Conservation (phyloP, 2,113 vertebrate genomes). For the Hipposideros armiger region DNA sequence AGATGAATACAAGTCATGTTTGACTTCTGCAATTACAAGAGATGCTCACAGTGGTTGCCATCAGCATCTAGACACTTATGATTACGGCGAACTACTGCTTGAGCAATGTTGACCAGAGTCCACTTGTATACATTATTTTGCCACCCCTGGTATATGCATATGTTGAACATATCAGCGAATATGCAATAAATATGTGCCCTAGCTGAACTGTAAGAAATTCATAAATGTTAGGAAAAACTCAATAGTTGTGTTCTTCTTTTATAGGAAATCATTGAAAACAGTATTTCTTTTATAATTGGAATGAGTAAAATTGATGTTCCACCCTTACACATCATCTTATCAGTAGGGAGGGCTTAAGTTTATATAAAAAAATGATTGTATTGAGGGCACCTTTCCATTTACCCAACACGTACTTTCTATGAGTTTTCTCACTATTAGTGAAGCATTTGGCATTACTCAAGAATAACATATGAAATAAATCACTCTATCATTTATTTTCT, state of each 20-base stretch:
- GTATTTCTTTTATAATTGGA: background rate
- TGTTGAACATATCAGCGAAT: background rate
- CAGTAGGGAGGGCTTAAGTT: background rate
- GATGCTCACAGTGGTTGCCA: too few relatives aligned
- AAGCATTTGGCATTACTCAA: constrained; percentile 1
- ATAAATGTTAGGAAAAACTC: background rate
- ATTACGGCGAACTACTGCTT: too few relatives aligned
- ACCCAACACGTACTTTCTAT: background rate
- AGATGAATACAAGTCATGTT: too few relatives aligned
- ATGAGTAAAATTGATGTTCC: background rate
- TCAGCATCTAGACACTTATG: too few relatives aligned
- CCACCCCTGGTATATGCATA: too few relatives aligned
- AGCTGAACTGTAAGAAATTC: background rate
- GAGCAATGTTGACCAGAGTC: too few relatives aligned
- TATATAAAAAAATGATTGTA: background rate
- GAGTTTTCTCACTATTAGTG: background rate
- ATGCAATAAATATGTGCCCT: background rate
- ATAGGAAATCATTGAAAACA: background rate
- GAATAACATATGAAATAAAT: constrained; percentile 42
- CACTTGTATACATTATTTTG: too few relatives aligned
- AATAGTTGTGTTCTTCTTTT: background rate
- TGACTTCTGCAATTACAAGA: too few relatives aligned
- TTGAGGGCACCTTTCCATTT: background rate
- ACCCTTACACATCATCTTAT: background rate
- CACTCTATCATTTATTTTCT: background rate